These are phyloP conservation scores for Polyergus mexicanus DNA, from an alignment of 1,140 invertebrate genomes.

Conservation along the genomic window DNA sequence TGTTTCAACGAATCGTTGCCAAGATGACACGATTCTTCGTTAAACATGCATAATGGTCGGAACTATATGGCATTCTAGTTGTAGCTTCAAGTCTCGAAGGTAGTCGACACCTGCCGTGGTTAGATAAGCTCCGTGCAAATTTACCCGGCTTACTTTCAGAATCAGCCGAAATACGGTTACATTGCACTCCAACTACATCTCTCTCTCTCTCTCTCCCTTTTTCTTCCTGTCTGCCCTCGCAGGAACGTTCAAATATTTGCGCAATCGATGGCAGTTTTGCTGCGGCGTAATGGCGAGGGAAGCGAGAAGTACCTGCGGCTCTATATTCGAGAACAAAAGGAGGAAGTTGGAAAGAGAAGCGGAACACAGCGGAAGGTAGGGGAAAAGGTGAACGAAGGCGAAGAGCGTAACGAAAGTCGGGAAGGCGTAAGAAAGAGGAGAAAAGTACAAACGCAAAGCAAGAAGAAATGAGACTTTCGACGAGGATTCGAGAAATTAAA, in stretches of 20 bases:
- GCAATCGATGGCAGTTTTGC: slow-evolving; percentile 68
- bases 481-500: slow-evolving; percentile 83
- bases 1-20: not conserved
- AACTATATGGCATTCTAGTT: slow-evolving; percentile 9
- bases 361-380: slow-evolving; percentile 67
- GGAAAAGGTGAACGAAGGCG: slow-evolving; percentile 55
- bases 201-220: slow-evolving; percentile 8
- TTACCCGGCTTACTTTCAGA: slow-evolving; percentile 65
- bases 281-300: slow-evolving; percentile 59
- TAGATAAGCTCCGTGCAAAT: slow-evolving; percentile 69
- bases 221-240: slow-evolving; percentile 28
- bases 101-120: slow-evolving; percentile 60
- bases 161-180: slow-evolving; percentile 71
- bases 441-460: slow-evolving; percentile 55
- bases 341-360: slow-evolving; percentile 21
- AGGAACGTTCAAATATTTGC: slow-evolving; percentile 72
- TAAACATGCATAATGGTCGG: slow-evolving; percentile 50
- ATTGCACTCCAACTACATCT: slow-evolving; percentile 25
- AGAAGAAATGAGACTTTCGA: slow-evolving; percentile 57
- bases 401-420: slow-evolving; percentile 38
- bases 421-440: slow-evolving; percentile 52
- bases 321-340: slow-evolving; percentile 46
- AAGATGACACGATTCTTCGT: slow-evolving; percentile 31
- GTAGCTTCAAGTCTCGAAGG: slow-evolving; percentile 52
- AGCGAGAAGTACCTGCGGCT: slow-evolving; percentile 48